Evolutionary conservation across 1,140 invertebrate genomes (phyloP).

Genomic region (Octopus bimaculoides): DNA sequence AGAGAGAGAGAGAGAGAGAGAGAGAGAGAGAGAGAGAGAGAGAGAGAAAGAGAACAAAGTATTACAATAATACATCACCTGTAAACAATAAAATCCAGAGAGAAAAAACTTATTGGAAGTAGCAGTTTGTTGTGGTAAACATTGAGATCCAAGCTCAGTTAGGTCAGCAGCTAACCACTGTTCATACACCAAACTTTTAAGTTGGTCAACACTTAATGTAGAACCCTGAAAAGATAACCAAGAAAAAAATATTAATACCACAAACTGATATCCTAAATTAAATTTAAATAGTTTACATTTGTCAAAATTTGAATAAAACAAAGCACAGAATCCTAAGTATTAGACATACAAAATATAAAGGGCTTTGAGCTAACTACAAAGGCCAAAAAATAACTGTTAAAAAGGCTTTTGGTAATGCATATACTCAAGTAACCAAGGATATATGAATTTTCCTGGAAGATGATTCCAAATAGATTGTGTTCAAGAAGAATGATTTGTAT

Average conservation of each 20-base stretch:
- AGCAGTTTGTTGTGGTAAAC: conserved; percentile 61
- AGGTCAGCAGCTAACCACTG: conserved; percentile 69
- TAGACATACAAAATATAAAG: too few relatives aligned
- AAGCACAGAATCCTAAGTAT: too few relatives aligned
- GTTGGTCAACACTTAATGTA: conserved; percentile 22
- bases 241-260: conserved; percentile 1
- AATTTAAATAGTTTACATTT: not conserved
- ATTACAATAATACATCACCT: conserved; percentile 54
- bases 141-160: conserved; percentile 60
- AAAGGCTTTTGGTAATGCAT: too few relatives aligned
- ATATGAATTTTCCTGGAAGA: too few relatives aligned
- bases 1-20: not conserved
- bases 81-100: conserved; percentile 62
- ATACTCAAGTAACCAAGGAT: too few relatives aligned
- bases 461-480: too few relatives aligned
- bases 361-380: too few relatives aligned
- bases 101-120: conserved; percentile 56
- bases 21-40: not conserved
- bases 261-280: not conserved
- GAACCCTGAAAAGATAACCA: conserved; percentile 24
- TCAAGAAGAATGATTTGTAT: not conserved
- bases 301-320: too few relatives aligned
- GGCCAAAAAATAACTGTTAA: too few relatives aligned
- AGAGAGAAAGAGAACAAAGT: conserved; percentile 24
- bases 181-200: conserved; percentile 47